These are phyloP conservation scores for Sturmia bella DNA, from an alignment of 2,888 invertebrate species.

Conservation along the genomic window DNA sequence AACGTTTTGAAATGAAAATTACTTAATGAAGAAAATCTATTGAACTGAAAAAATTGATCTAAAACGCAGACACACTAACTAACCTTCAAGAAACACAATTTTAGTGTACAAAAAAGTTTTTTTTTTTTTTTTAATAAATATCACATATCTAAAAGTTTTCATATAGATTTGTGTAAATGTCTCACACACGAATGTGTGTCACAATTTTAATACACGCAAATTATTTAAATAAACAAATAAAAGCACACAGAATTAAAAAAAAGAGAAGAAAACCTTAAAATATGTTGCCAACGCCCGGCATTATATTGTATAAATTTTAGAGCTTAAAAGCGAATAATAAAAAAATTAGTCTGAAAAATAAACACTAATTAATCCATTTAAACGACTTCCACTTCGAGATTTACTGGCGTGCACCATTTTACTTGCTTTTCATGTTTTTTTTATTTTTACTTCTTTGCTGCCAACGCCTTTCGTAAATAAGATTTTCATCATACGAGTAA, in stretches of 20 bases:
- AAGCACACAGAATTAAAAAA: not conserved
- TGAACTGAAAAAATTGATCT: slow-evolving; percentile 1
- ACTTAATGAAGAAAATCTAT: not conserved
- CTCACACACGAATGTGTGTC: no score
- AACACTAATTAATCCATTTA: slow-evolving; percentile 20
- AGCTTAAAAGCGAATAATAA: not conserved
- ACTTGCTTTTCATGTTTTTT: not conserved
- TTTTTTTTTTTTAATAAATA: not conserved
- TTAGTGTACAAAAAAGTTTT: not conserved
- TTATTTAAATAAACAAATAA: slow-evolving; percentile 29
- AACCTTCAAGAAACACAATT: slow-evolving; percentile 4
- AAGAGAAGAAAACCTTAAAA: slow-evolving; percentile 22
- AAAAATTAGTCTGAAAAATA: not conserved
- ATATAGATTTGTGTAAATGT: not conserved
- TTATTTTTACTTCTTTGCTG: not conserved
- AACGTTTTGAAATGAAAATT: not conserved
- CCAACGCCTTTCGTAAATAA: not conserved
- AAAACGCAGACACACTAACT: slow-evolving; percentile 11
- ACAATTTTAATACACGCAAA: slow-evolving; percentile 23
- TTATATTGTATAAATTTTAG: not conserved
- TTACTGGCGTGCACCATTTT: slow-evolving; percentile 19
- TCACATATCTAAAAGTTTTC: not conserved
- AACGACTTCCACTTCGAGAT: slow-evolving; percentile 48
- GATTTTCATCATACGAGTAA: not conserved
- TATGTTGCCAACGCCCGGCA: slow-evolving; percentile 14